Conservation (phyloP, 1,140 invertebrate species). For the Cydia splendana region DNA sequence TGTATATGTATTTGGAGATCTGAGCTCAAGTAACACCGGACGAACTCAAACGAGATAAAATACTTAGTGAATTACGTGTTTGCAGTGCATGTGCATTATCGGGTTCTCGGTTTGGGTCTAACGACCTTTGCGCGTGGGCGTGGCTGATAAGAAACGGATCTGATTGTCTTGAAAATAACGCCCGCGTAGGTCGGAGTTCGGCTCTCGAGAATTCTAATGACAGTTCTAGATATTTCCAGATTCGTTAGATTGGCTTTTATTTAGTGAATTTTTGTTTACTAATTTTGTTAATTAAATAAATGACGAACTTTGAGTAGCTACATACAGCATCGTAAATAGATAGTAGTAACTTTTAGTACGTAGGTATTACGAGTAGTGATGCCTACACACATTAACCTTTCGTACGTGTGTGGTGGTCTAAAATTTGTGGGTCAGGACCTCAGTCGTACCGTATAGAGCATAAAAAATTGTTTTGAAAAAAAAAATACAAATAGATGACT, state of each 20-base stretch:
- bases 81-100: slow-evolving; percentile 16
- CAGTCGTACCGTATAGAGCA: too few species aligned
- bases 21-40: neutral
- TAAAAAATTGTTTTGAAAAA: too few species aligned
- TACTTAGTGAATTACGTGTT: neutral
- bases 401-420: too few species aligned
- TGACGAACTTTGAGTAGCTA: too few species aligned
- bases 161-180: slow-evolving; percentile 11
- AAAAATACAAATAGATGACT: too few species aligned
- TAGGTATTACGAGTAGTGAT: too few species aligned
- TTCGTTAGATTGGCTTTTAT: neutral
- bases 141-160: slow-evolving; percentile 31
- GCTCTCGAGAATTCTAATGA: neutral
- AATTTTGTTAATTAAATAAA: neutral
- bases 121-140: slow-evolving; percentile 16
- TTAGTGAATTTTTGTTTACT: neutral
- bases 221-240: neutral
- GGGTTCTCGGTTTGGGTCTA: slow-evolving; percentile 5
- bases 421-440: too few species aligned
- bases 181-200: neutral
- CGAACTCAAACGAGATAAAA: neutral
- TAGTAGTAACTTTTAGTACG: too few species aligned
- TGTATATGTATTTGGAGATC: too few species aligned
- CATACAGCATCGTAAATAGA: too few species aligned
- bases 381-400: too few species aligned